Evolutionary conservation across 2,797 vertebrate species (phyloP).

Genomic region (Columba guinea): DNA sequence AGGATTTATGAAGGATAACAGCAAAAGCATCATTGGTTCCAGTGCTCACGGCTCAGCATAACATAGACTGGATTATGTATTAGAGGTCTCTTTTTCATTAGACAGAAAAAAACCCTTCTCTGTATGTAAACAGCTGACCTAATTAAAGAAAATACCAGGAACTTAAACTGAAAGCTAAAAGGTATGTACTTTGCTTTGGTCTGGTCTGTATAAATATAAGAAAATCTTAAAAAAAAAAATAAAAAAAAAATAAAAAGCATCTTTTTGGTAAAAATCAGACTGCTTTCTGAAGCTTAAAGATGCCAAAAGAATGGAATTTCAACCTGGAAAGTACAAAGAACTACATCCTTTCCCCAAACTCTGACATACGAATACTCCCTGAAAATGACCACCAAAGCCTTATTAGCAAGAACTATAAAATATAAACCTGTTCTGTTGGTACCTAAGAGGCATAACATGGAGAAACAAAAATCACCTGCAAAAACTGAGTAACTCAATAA

Average conservation of each 20-base stretch:
- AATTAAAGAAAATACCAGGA: slow-evolving; percentile 37
- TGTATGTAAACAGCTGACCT: slow-evolving; percentile 62
- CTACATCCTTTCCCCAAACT: not conserved
- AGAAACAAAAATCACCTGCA: not conserved
- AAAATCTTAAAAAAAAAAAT: not conserved
- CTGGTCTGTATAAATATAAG: not conserved
- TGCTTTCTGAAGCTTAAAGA: not conserved
- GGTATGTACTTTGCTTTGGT: slow-evolving; percentile 29
- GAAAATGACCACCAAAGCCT: not conserved
- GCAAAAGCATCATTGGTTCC: not conserved
- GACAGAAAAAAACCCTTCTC: slow-evolving; percentile 37
- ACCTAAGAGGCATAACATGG: not conserved
- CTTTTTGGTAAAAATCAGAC: not conserved
- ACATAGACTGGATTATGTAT: not conserved
- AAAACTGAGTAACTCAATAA: not conserved
- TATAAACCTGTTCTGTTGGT: not conserved
- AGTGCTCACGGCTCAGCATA: not conserved
- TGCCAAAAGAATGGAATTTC: slow-evolving; percentile 28
- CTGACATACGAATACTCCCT: not conserved
- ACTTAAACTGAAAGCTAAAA: slow-evolving; percentile 64
- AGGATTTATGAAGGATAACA: slow-evolving; percentile 41
- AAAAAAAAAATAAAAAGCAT: not conserved
- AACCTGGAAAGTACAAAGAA: not conserved
- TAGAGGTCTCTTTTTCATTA: slow-evolving; percentile 7
- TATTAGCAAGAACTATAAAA: not conserved